Evolutionary conservation across 2,797 vertebrate species (phyloP).

Genomic region (Menidia menidia): DNA sequence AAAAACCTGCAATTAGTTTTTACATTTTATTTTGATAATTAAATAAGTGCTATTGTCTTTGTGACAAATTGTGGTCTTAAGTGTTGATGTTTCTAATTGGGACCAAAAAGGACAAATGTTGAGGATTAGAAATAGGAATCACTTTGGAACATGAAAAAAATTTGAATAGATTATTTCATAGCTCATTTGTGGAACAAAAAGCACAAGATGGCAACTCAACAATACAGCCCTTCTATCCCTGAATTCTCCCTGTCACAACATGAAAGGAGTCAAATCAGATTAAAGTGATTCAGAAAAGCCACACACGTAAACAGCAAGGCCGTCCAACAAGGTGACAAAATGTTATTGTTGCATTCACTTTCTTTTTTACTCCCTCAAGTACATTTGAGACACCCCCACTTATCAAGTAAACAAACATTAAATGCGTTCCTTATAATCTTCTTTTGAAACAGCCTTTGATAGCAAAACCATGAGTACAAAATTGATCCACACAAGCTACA

Average conservation of each 20-base stretch:
- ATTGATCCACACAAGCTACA: neutral
- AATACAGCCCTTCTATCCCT: neutral
- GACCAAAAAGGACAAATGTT: too few relatives aligned
- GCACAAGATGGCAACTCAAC: neutral
- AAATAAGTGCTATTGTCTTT: neutral
- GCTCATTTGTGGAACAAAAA: neutral
- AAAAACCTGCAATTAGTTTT: neutral
- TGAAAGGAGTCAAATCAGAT: conserved; percentile 9
- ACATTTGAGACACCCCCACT: neutral
- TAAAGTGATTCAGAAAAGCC: conserved; percentile 11
- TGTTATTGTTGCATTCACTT: neutral
- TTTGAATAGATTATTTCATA: too few relatives aligned
- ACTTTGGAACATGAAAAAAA: too few relatives aligned
- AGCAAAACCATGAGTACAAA: neutral
- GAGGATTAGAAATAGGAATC: too few relatives aligned
- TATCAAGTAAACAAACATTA: neutral
- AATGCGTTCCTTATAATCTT: neutral
- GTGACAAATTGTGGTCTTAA: neutral
- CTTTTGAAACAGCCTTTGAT: neutral
- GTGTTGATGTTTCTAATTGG: neutral
- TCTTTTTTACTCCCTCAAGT: neutral
- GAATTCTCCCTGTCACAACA: neutral
- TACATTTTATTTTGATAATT: neutral
- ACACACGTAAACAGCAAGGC: conserved; percentile 5
- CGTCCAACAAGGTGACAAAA: too few relatives aligned